Percentiles rank a stretch among this genome's conserved stretches.
phyloP scores from a whole-genome alignment of 2,888 invertebrate species.

The Nephrotoma flavescens region DNA sequence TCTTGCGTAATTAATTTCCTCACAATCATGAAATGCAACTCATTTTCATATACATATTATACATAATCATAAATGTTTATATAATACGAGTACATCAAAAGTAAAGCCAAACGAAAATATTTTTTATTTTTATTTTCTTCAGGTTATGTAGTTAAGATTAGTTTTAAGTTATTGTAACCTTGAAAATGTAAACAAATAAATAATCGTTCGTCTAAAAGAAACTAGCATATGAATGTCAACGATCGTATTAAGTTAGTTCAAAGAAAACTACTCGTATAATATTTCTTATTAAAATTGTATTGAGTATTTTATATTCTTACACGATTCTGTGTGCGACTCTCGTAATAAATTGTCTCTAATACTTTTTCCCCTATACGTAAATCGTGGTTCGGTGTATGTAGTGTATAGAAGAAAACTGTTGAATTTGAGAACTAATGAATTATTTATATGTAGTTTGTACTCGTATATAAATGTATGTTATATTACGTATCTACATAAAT shows the following conservation, averaged over 20 bases:
- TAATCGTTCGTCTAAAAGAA: background rate
- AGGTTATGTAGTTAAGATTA: background rate
- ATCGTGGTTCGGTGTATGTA: background rate
- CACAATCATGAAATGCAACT: background rate
- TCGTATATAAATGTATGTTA: background rate
- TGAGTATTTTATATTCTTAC: background rate
- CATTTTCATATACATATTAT: too few relatives aligned
- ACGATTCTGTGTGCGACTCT: background rate
- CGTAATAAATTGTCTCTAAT: background rate
- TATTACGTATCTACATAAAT: background rate
- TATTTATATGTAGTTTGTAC: background rate
- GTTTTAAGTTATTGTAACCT: background rate
- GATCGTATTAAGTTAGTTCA: background rate
- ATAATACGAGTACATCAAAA: background rate
- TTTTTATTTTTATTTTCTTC: background rate
- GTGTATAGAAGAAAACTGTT: background rate
- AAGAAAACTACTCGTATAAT: background rate
- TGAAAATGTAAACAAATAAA: constrained; percentile 5
- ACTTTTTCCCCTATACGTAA: background rate
- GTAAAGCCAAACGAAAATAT: too few relatives aligned
- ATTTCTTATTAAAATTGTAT: background rate
- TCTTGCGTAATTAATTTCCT: background rate
- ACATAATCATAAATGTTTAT: background rate
- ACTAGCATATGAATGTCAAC: constrained; percentile 4
- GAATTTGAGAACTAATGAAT: background rate